Conservation (phyloP, 2,113 vertebrate species). For the Syrmaticus mikado region DNA sequence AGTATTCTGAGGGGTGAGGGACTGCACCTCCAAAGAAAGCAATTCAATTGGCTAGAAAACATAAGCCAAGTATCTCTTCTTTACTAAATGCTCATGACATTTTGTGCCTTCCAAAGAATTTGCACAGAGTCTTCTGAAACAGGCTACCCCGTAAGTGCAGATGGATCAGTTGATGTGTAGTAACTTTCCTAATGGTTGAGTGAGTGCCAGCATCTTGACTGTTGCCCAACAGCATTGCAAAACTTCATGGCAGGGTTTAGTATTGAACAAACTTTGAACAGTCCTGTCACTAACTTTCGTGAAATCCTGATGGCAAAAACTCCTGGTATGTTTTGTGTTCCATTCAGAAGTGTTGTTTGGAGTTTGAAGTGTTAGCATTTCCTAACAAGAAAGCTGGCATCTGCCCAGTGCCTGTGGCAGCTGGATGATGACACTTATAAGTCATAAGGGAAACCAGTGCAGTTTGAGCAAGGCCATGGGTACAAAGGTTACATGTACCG, state of each 20-base stretch:
- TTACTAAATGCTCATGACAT: background rate
- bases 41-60: background rate
- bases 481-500: slow-evolving; percentile 9
- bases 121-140: background rate
- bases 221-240: slow-evolving; percentile 12
- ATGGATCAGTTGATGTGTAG: background rate
- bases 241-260: background rate
- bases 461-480: background rate
- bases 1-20: background rate
- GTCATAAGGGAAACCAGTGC: background rate
- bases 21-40: background rate
- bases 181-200: background rate
- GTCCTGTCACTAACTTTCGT: background rate
- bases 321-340: background rate
- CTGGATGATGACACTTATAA: background rate
- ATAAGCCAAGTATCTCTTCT: background rate
- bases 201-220: background rate
- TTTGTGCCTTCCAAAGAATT: background rate
- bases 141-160: fast-evolving
- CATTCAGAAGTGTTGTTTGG: background rate
- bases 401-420: background rate
- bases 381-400: background rate
- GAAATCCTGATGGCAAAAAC: background rate
- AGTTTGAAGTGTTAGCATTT: background rate
- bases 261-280: background rate